Base-by-base conservation (phyloP, 2,888 invertebrate species). In the Stenichneumon culpator region DNA sequence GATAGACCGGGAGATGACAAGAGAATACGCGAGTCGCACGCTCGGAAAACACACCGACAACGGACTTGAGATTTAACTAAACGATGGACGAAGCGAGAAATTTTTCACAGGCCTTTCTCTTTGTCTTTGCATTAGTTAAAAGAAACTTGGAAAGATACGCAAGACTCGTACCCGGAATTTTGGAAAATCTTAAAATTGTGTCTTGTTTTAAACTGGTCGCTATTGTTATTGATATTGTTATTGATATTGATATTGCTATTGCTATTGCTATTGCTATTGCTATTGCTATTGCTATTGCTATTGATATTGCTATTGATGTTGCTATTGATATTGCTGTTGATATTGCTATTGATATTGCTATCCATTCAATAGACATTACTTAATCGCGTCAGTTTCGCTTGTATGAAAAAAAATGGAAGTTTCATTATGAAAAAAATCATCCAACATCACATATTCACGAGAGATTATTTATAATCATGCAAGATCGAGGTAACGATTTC, bases 1-100 rank as follows among this genome's bases (percentile, higher is more conserved):
- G 69, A 52, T 47, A 47, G 50, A 57, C 54, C 60, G 28, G 22
- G 39, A 44, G 65, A 82, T 82, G 85, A 79, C 85, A 77, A 65
- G 68, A 84, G 84, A 84, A 84, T 84, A 72, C 67, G 39, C 39
- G 28, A 36, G 80, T 84, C 84, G 28, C 77, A 47, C 57, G 78
- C 81, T 73, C 75, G 50, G 36, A 22, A 60, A 50, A 73, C 6
- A 36, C 36, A 52, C 32, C 36, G 69, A 82, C 69, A 44, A 14
- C 50, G 68, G 9, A 28, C 9, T 32, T 32, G 50, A 36, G 39
- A 65, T 28, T 67, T 14, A 22, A 32, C 11, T 9, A 22, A 32
- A 36, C n/a, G 7, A 14, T 32, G 28, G 32, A 47, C 0, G 9
- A 44, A 60, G 52, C 16, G 39, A 25, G 16, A 4, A 16, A 22